Conservation (phyloP, 2,888 invertebrate species). For the Chaitophorus viminalis region DNA sequence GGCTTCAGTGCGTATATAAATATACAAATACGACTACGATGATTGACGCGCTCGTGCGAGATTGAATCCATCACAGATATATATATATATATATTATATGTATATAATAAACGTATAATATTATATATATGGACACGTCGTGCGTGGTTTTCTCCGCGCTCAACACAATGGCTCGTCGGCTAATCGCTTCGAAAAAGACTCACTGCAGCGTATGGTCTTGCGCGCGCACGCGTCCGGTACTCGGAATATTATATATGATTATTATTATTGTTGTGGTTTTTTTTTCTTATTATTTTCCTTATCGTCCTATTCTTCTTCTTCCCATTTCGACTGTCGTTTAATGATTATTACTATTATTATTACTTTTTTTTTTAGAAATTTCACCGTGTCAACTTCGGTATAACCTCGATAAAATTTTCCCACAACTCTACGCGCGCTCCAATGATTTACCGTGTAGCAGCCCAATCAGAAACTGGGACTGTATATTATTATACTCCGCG, state of each 20-base stretch:
- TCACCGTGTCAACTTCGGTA: not conserved
- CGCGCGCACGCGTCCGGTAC: not conserved
- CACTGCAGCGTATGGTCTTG: not conserved
- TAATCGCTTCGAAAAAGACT: not conserved
- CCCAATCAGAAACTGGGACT: not conserved
- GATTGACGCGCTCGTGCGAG: conserved; percentile 45
- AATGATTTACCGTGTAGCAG: conserved; percentile 9
- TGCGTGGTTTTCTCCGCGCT: conserved; percentile 28
- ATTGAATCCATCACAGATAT: not conserved
- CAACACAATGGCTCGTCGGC: conserved; percentile 28
- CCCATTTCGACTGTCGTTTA: conserved; percentile 37
- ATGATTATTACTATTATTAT: too few relatives aligned
- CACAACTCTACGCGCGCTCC: not conserved
- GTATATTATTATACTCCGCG: not conserved
- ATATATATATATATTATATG: not conserved
- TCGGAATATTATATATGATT: not conserved
- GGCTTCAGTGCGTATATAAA: not conserved
- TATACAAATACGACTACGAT: too few relatives aligned
- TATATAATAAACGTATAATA: too few relatives aligned
- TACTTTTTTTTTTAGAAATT: not conserved
- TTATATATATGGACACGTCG: conserved; percentile 40
- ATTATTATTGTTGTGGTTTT: not conserved
- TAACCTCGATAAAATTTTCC: conserved; percentile 47
- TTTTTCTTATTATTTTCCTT: not conserved
- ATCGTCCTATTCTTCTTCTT: too few relatives aligned